Conservation (phyloP, 1,140 invertebrate genomes). For the Metopolophium dirhodum region DNA sequence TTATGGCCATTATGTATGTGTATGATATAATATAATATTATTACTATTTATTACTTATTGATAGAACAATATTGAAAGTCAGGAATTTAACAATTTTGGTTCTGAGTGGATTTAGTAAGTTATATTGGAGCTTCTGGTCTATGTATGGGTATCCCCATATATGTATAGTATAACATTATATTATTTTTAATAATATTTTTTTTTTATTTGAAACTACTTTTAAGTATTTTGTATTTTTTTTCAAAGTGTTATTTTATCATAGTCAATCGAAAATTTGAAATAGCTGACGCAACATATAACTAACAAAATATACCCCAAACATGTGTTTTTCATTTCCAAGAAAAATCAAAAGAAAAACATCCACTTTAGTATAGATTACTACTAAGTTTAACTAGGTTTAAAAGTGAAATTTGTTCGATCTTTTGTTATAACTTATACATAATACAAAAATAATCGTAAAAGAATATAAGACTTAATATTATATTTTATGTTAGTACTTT, state of each 20-base stretch:
- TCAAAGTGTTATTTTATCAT: neutral
- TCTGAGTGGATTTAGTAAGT: neutral
- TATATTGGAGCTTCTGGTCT: neutral
- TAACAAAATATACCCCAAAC: neutral
- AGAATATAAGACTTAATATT: neutral
- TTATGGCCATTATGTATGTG: neutral
- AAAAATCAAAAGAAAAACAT: neutral
- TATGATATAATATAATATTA: neutral
- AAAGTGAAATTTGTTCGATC: neutral
- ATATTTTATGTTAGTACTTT: neutral
- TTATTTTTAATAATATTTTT: neutral
- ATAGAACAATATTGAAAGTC: neutral
- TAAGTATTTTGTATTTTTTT: neutral
- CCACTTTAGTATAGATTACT: neutral
- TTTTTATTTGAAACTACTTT: neutral
- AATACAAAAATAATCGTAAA: neutral
- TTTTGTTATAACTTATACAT: constrained; percentile 4
- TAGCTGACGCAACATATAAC: neutral
- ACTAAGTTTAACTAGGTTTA: neutral
- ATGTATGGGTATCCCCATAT: neutral
- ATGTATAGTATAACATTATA: neutral
- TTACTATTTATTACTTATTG: neutral
- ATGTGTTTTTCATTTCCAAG: neutral
- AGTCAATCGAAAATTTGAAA: neutral
- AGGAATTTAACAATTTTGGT: neutral